Base-by-base conservation (phyloP, 2,113 vertebrate genomes). In the Syngnathus typhle region DNA sequence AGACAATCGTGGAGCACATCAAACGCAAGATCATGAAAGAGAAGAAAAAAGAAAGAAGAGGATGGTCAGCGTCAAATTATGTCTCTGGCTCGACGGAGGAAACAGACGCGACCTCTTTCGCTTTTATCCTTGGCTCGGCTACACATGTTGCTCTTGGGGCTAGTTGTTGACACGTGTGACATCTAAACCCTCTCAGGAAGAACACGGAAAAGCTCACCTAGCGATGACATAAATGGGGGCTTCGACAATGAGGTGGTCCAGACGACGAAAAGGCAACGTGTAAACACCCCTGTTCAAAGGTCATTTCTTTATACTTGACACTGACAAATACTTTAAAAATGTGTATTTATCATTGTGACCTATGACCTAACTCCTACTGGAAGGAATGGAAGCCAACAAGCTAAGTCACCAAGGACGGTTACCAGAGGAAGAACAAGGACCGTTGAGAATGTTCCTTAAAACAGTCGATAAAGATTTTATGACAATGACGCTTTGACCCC, bases 111-210 rank as follows among this genome's bases (percentile, higher is more conserved):
- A 62, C 52, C 15, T 5, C 27, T 13, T 62, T 58, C 21, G 41
- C 77, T 84, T 80, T 84, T 69, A 82, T 81, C 74, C 41, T 58
- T 41, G 32, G 5, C 65, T 68, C 41, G 9, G 51, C 27, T 38
- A 70, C 67, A 66, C 4, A 47, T 44, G 72, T 60, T 41, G 76
- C 71, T 73, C 51, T 27, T 69, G 67, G 80, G 72, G 82, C 2
- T 70, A 74, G 74, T 76, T 67, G 70, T 76, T 75, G 74, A 80
- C 66, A 83, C 79, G 64, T 70, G 75, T 79, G 82, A 85, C 72
- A 84, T 81, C 10, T 54, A 75, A 87, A 80, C 74, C 71, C 0
- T 32, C 67, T 18, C 47, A 43, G 72, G 68, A 76, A 44, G 27
- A 72, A 54, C 80, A 74, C 71, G 18, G 60, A 74, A 47, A 72